A percentile compares a stretch with the other conserved stretches of the same genome.
phyloP scores from a whole-genome alignment of 2,888 invertebrate genomes.

The Leptinotarsa juncta region DNA sequence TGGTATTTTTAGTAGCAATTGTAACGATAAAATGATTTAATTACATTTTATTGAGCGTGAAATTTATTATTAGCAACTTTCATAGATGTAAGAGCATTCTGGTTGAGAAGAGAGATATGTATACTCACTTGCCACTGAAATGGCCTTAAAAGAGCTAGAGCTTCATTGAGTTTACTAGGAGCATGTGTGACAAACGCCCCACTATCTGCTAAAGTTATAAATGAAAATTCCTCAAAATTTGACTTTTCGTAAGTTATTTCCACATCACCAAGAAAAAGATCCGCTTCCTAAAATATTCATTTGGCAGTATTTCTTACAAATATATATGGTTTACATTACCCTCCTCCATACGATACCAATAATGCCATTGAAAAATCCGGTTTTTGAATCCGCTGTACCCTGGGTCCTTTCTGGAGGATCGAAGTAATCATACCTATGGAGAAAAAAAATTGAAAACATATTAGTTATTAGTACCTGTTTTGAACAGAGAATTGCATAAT shows the following conservation, averaged over 20 bases:
- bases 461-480: too few species aligned
- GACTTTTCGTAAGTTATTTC: constrained; percentile 79
- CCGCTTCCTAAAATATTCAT: constrained; percentile 70
- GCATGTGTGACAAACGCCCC: constrained; percentile 83
- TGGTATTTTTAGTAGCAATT: too few species aligned
- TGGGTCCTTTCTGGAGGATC: constrained; percentile 81
- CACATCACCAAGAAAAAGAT: constrained; percentile 81
- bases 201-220: constrained; percentile 80
- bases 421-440: constrained; percentile 73
- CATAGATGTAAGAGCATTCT: too few species aligned
- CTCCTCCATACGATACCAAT: constrained; percentile 78
- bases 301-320: background rate
- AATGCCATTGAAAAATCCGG: constrained; percentile 78
- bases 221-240: constrained; percentile 80
- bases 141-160: constrained; percentile 78
- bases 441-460: background rate
- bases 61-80: too few species aligned
- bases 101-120: too few species aligned
- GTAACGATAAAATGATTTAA: too few species aligned
- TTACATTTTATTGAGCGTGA: too few species aligned
- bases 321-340: constrained; percentile 61
- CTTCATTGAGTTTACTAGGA: constrained; percentile 79
- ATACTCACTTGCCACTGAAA: constrained; percentile 75
- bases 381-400: constrained; percentile 73
- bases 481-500: too few species aligned